These are phyloP conservation scores for Neosalanx taihuensis DNA, from an alignment of 2,797 vertebrate genomes.

Conservation along the genomic window DNA sequence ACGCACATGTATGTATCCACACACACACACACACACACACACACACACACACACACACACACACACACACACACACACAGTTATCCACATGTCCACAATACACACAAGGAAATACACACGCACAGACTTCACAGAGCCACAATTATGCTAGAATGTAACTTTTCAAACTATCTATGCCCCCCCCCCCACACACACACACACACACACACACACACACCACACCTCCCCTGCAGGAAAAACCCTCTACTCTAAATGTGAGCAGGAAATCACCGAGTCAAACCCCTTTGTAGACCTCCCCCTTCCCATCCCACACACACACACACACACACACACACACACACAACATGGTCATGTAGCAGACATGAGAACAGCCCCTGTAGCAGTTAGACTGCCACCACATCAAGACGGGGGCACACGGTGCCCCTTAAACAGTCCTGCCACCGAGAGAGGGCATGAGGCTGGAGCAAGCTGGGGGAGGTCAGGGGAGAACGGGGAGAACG, in stretches of 20 bases:
- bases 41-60: not conserved
- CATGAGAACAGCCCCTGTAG: slow-evolving; percentile 52
- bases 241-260: not conserved
- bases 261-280: not conserved
- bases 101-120: slow-evolving; percentile 4
- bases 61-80: slow-evolving; percentile 5
- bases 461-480: not conserved
- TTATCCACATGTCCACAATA: not conserved
- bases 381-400: slow-evolving; percentile 64
- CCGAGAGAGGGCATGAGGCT: slow-evolving; percentile 52
- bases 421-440: slow-evolving; percentile 62
- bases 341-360: slow-evolving; percentile 41
- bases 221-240: not conserved
- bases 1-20: slow-evolving; percentile 5
- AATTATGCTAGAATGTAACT: not conserved
- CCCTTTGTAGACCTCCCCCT: not conserved
- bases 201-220: not conserved
- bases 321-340: slow-evolving; percentile 10
- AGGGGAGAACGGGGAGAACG: not conserved
- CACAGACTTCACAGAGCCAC: not conserved
- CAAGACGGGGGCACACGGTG: slow-evolving; percentile 62
- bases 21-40: not conserved
- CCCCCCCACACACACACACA: not conserved
- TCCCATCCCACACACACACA: not conserved
- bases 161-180: not conserved